Evolutionary conservation across 2,113 vertebrate genomes (phyloP).

Genomic region (Elachura formosa): DNA sequence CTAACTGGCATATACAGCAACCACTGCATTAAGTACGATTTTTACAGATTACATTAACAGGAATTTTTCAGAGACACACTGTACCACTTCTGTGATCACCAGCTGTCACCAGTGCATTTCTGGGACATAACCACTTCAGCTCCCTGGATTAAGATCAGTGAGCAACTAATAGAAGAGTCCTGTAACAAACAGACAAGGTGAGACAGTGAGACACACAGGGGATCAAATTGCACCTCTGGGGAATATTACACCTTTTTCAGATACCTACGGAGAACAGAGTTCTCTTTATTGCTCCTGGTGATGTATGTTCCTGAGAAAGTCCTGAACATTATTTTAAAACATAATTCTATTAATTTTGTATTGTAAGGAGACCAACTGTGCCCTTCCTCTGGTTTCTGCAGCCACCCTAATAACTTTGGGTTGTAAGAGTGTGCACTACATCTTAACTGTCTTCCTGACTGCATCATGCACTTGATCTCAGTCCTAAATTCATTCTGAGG

Average conservation of each 20-base stretch:
- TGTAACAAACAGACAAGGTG: slow-evolving; percentile 65
- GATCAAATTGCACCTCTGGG: slow-evolving; percentile 64
- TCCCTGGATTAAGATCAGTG: slow-evolving; percentile 73
- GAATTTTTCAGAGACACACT: slow-evolving; percentile 28
- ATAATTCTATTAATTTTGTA: not conserved
- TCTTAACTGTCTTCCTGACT: not conserved
- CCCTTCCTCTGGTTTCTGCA: not conserved
- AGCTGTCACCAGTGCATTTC: slow-evolving; percentile 49
- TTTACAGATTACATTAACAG: not conserved
- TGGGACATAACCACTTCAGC: slow-evolving; percentile 61
- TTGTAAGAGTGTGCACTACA: not conserved
- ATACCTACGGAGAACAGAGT: slow-evolving; percentile 9
- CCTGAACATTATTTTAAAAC: not conserved
- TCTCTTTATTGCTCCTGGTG: not conserved
- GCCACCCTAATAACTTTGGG: not conserved
- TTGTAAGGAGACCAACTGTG: not conserved
- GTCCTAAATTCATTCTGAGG: not conserved
- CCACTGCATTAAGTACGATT: not conserved
- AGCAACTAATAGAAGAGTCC: slow-evolving; percentile 71
- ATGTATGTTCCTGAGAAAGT: not conserved
- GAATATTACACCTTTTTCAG: slow-evolving; percentile 10
- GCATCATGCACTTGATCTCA: not conserved
- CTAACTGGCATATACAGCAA: not conserved
- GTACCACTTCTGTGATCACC: slow-evolving; percentile 20
- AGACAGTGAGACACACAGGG: slow-evolving; percentile 67